A percentile compares a stretch with the other conserved stretches of the same genome.
Evolutionary conservation across 2,888 invertebrate species (phyloP).

Genomic region (Plagodis dolabraria): DNA sequence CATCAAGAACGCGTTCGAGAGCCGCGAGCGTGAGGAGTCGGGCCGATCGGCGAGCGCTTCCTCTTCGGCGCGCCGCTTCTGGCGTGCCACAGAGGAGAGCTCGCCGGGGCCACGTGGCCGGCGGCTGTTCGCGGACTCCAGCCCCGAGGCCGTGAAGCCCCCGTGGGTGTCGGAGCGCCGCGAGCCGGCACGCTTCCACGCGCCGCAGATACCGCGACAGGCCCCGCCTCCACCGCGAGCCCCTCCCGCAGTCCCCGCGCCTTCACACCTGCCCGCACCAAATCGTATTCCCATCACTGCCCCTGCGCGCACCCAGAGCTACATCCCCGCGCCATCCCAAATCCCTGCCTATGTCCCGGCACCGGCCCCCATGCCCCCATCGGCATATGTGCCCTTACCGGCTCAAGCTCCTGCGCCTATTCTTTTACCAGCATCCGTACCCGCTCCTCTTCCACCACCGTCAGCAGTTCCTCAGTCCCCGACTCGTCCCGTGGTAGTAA

Average conservation of each 20-base stretch:
- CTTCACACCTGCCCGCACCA: constrained; percentile 16
- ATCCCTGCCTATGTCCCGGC: constrained; percentile 8
- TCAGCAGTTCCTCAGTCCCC: constrained; percentile 57
- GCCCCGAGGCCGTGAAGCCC: constrained; percentile 66
- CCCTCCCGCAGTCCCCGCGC: constrained; percentile 21
- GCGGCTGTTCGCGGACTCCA: constrained; percentile 56
- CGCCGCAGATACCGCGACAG: constrained; percentile 41
- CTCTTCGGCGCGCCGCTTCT: constrained; percentile 84
- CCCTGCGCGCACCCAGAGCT: constrained; percentile 5
- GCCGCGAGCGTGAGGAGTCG: constrained; percentile 66
- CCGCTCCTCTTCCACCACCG: constrained; percentile 36
- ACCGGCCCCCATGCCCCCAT: constrained; percentile 23
- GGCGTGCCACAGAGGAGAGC: constrained; percentile 86
- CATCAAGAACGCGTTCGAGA: constrained; percentile 93
- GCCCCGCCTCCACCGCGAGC: constrained; percentile 28
- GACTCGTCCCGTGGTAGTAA: constrained; percentile 59
- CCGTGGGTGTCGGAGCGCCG: constrained; percentile 76
- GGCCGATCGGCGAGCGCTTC: constrained; percentile 75
- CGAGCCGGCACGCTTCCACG: constrained; percentile 43
- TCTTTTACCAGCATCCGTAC: constrained; percentile 28
- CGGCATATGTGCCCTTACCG: constrained; percentile 5
- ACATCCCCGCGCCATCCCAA: neutral
- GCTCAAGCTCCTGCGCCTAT: constrained; percentile 10
- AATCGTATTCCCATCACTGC: constrained; percentile 15
- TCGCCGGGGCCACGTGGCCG: constrained; percentile 56